Evolutionary conservation across 2,797 vertebrate genomes (phyloP), one percentile per base, ranked within the genome.

Genomic region (Acanthiza pusilla): DNA sequence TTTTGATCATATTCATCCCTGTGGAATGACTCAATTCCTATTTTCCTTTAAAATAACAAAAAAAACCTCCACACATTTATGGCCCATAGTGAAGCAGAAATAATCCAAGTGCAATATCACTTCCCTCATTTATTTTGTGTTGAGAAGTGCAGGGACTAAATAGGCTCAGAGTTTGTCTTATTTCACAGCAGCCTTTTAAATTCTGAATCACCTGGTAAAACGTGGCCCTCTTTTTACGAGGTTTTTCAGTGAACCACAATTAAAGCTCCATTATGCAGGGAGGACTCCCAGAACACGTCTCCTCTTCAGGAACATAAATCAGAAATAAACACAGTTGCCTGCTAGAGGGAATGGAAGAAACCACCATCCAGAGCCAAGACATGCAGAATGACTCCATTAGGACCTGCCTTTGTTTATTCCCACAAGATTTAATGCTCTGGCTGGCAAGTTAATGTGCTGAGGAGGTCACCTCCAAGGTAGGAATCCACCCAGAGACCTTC

Each of bases 361-460:
- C 5, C 34, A 62, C 8, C 57, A 42, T 10, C 18, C 62, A 60
- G 68, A 80, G 84, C 76, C 84, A 91, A 86, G n/a, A 22, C 18
- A 11, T 17, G 83, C 89, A 57, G 51, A 29, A 36, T 16, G 40
- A 61, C 68, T 80, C 77, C 77, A 36, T 57, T 16, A 84, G 57
- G 76, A 60, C 18, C 61, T 80, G 65, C 80, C 5, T 1, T 23
- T 88, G 77, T 86, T 91, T 89, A 74, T 54, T 67, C 48, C 32
- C 53, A 38, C 19, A n/a, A 54, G 67, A 79, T 68, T 74, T 92
- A 89, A 89, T 45, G 62, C 38, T 50, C 51, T 85, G 83, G 14
- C 53, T 75, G 34, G 38, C 13, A 51, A 88, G 42, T 81, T 75
- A 32, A 38, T 29, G 11, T 3, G 16, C 34, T 40, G 38, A 70